Conservation (phyloP, 1,140 invertebrate species). For the Drosophila bocqueti region DNA sequence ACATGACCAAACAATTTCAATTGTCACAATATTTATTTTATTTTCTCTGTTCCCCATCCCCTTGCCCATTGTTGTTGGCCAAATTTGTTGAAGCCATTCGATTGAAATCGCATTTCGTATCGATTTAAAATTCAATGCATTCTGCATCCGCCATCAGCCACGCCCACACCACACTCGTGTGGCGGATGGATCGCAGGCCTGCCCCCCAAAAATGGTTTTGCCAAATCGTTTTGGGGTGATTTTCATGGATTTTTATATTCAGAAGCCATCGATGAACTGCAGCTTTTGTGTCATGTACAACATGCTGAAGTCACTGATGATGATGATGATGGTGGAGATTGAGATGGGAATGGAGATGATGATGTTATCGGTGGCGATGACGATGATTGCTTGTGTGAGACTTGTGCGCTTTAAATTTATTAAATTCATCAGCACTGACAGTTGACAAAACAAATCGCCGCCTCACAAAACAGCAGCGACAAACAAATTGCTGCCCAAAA, state of each 20-base stretch:
- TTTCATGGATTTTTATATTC: constrained; percentile 62
- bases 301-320: constrained; percentile 50
- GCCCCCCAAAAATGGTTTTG: constrained; percentile 49
- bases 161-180: constrained; percentile 23
- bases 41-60: constrained; percentile 1
- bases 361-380: constrained; percentile 32
- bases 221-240: constrained; percentile 66
- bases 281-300: constrained; percentile 81
- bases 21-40: constrained; percentile 54
- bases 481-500: constrained; percentile 50
- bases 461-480: constrained; percentile 22
- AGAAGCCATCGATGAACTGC: constrained; percentile 77
- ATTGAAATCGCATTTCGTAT: constrained; percentile 53
- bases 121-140: constrained; percentile 61
- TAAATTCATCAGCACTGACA: constrained; percentile 77
- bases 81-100: constrained; percentile 50
- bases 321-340: constrained; percentile 14
- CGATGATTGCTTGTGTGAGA: constrained; percentile 43
- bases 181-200: constrained; percentile 6
- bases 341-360: constrained; percentile 10
- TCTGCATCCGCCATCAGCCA: constrained; percentile 54
- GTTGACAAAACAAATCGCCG: constrained; percentile 77
- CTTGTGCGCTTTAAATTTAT: constrained; percentile 69
- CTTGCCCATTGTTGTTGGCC: constrained; percentile 20
- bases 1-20: constrained; percentile 55